Conservation (phyloP, 2,888 invertebrate genomes). For the Ganaspis brasiliensis region DNA sequence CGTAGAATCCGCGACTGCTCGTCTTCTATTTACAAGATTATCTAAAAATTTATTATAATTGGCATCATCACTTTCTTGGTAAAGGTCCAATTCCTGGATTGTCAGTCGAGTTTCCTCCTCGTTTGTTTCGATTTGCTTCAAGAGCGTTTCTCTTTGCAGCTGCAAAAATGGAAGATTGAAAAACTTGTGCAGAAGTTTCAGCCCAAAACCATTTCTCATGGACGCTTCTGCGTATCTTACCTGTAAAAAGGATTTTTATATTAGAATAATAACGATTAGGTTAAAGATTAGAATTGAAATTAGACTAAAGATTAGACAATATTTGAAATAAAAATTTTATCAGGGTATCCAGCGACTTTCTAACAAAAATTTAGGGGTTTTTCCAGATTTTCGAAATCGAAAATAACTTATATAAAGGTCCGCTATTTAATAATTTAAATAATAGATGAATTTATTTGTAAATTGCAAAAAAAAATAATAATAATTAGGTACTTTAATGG, state of each 20-base stretch:
- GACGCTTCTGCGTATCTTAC: slow-evolving; percentile 95
- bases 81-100: slow-evolving; percentile 88
- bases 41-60: slow-evolving; percentile 89
- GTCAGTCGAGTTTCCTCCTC: slow-evolving; percentile 90
- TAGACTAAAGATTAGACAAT: too few relatives aligned
- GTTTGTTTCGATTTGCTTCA: slow-evolving; percentile 93
- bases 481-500: too few relatives aligned
- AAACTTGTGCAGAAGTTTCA: slow-evolving; percentile 95
- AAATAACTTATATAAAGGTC: too few relatives aligned
- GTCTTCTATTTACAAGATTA: slow-evolving; percentile 87
- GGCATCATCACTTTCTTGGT: slow-evolving; percentile 89
- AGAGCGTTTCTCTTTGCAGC: slow-evolving; percentile 91
- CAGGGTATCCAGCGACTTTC: too few relatives aligned
- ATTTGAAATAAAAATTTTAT: too few relatives aligned
- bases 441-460: too few relatives aligned
- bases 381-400: too few relatives aligned
- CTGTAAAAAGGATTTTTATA: slow-evolving; percentile 79
- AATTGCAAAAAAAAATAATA: too few relatives aligned
- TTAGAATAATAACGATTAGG: too few relatives aligned
- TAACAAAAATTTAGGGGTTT: too few relatives aligned
- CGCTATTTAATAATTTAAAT: too few relatives aligned
- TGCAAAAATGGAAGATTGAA: slow-evolving; percentile 96
- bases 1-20: slow-evolving; percentile 87
- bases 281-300: too few relatives aligned
- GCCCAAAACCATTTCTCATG: slow-evolving; percentile 97